A percentile compares a stretch with the other conserved stretches of the same genome.
phyloP scores from a whole-genome alignment of 2,113 vertebrate genomes.

The Rattus rattus region DNA sequence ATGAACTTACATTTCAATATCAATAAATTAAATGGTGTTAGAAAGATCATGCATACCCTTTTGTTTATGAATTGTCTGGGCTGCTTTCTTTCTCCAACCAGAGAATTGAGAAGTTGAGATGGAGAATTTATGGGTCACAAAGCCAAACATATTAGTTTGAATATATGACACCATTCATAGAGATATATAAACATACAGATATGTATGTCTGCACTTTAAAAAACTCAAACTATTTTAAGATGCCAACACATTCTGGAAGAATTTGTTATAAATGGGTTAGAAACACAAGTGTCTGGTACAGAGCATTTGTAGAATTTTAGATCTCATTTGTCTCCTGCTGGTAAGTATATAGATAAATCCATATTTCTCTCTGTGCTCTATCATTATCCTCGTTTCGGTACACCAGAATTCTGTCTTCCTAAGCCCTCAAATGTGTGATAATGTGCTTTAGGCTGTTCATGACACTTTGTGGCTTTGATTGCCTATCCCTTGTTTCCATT shows the following conservation, averaged over 20 bases:
- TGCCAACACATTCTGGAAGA: neutral
- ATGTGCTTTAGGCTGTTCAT: neutral
- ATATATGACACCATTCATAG: neutral
- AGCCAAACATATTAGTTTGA: neutral
- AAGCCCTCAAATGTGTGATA: neutral
- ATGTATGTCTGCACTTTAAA: neutral
- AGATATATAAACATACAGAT: neutral
- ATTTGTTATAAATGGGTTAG: neutral
- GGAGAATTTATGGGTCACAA: neutral
- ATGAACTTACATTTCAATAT: neutral
- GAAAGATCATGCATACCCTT: neutral
- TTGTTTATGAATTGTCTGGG: neutral
- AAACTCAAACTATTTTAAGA: neutral
- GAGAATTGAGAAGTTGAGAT: neutral
- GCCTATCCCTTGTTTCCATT: neutral
- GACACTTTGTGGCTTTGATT: slow-evolving; percentile 30
- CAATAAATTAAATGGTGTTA: neutral
- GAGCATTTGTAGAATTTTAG: neutral
- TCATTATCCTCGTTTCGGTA: neutral
- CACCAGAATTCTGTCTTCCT: neutral
- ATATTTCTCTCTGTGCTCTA: neutral
- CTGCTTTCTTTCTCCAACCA: neutral
- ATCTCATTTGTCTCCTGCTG: neutral
- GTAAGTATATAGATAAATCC: neutral
- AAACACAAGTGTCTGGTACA: neutral